Percentiles rank a stretch among this genome's conserved stretches.
phyloP scores from a whole-genome alignment of 2,113 vertebrate genomes.

The Corapipo altera region DNA sequence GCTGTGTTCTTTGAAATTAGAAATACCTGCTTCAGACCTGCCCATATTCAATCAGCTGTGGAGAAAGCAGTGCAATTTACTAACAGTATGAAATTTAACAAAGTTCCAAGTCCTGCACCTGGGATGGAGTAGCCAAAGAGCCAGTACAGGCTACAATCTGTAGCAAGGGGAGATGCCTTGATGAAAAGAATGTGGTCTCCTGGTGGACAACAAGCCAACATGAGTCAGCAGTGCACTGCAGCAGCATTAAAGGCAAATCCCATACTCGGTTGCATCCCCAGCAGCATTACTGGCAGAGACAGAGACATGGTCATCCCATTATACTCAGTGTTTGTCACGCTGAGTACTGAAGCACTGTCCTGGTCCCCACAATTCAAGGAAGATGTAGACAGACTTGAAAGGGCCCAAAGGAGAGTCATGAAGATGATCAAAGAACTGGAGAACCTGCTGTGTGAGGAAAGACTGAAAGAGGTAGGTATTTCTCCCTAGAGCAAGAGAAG shows the following conservation, averaged over 20 bases:
- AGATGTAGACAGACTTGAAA: neutral
- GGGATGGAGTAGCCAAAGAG: neutral
- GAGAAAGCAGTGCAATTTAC: neutral
- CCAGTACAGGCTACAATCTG: neutral
- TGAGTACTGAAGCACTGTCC: neutral
- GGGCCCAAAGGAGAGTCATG: neutral
- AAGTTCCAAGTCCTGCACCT: neutral
- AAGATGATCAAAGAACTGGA: neutral
- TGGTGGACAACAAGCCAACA: neutral
- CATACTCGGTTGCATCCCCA: neutral
- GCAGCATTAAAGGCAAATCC: neutral
- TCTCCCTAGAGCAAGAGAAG: neutral
- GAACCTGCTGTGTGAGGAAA: neutral
- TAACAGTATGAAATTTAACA: neutral
- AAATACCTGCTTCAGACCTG: neutral
- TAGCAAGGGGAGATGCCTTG: neutral
- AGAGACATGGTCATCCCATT: neutral
- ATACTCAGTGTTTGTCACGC: neutral
- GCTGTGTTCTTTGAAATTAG: neutral
- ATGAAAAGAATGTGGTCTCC: neutral
- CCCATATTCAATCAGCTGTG: neutral
- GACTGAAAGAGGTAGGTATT: neutral
- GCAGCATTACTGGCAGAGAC: neutral
- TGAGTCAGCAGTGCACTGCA: fast-evolving
- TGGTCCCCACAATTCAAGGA: neutral